These are phyloP conservation scores for Dasypus novemcinctus DNA, from an alignment of 2,113 vertebrate species.

Conservation along the genomic window DNA sequence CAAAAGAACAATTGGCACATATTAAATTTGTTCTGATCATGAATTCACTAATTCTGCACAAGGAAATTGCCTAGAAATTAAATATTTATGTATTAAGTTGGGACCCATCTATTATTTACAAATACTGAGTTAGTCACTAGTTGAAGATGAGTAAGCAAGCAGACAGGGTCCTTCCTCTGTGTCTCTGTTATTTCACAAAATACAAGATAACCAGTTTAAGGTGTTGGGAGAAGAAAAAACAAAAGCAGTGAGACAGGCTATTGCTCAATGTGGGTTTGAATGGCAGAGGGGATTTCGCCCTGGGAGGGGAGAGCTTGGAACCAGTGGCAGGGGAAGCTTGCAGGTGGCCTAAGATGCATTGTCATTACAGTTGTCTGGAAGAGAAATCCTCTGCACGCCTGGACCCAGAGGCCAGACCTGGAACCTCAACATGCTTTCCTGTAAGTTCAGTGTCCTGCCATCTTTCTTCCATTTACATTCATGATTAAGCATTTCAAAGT, in stretches of 20 bases:
- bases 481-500: background rate
- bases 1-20: background rate
- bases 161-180: background rate
- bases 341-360: background rate
- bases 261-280: background rate
- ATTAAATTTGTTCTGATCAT: background rate
- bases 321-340: background rate
- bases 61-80: background rate
- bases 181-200: background rate
- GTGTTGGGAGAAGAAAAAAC: background rate
- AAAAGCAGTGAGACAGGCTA: no score
- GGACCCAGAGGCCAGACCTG: background rate
- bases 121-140: no score
- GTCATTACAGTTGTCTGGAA: background rate
- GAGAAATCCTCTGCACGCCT: background rate
- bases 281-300: background rate
- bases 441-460: background rate
- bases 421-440: background rate
- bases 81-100: background rate
- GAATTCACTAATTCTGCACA: background rate
- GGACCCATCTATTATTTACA: no score
- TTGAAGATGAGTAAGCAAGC: background rate
- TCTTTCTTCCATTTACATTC: background rate
- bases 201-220: background rate
- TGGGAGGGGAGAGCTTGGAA: no score